phyloP scores from a whole-genome alignment of 2,888 invertebrate species.

The Campoletis raptor region DNA sequence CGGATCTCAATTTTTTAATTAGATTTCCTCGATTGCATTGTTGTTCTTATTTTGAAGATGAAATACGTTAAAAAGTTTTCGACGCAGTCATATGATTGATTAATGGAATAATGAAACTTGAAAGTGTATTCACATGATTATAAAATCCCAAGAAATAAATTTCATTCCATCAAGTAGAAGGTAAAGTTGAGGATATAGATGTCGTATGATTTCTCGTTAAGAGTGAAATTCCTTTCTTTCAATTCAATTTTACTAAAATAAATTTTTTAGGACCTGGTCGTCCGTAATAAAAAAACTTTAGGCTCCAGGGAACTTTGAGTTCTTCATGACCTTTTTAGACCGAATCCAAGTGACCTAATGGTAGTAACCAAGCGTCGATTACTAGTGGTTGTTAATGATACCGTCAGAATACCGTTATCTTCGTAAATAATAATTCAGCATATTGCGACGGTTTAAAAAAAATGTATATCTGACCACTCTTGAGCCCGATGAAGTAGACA shows the following conservation, averaged over 20 bases:
- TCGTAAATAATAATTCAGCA: neutral
- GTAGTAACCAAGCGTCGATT: neutral
- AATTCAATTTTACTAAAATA: neutral
- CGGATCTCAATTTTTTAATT: neutral
- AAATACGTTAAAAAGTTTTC: neutral
- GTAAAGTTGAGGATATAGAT: too few relatives aligned
- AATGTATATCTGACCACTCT: constrained; percentile 17
- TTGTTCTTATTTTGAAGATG: neutral
- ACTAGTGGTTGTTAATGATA: neutral
- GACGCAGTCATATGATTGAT: too few relatives aligned
- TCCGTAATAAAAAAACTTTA: neutral
- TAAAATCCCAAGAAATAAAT: too few relatives aligned
- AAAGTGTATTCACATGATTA: too few relatives aligned
- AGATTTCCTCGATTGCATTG: neutral
- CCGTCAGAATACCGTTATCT: neutral
- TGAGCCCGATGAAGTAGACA: constrained; percentile 42
- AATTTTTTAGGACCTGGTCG: neutral
- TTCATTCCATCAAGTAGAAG: too few relatives aligned
- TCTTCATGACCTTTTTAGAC: neutral
- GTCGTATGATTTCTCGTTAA: too few relatives aligned
- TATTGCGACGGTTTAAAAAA: too few relatives aligned
- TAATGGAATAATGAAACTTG: too few relatives aligned
- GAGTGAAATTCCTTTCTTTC: neutral
- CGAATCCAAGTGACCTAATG: neutral
- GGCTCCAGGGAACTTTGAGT: neutral